Conservation (phyloP, 2,113 vertebrate species). For the Montifringilla adamsi region DNA sequence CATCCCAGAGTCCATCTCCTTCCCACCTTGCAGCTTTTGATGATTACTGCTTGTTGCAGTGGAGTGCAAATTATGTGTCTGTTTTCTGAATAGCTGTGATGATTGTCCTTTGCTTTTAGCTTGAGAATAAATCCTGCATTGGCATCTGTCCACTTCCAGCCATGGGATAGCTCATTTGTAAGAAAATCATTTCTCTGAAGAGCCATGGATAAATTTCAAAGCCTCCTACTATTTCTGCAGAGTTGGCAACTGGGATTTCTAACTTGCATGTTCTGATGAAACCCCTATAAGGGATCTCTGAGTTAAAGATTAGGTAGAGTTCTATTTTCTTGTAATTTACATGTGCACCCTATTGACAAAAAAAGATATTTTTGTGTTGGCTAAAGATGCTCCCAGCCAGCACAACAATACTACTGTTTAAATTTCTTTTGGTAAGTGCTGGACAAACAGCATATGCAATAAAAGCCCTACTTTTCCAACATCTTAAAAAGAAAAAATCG, state of each 20-base stretch:
- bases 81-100: not conserved
- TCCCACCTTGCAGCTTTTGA: not conserved
- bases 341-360: not conserved
- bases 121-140: not conserved
- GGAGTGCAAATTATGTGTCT: not conserved
- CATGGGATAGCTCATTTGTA: slow-evolving; percentile 36
- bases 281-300: not conserved
- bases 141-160: not conserved
- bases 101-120: not conserved
- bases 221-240: not conserved
- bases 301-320: not conserved
- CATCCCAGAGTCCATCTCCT: not conserved
- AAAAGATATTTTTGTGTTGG: not conserved
- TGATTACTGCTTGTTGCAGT: not conserved
- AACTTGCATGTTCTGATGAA: not conserved
- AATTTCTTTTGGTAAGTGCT: not conserved
- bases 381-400: not conserved
- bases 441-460: not conserved
- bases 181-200: not conserved
- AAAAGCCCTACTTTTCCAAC: not conserved
- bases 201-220: slow-evolving; percentile 60
- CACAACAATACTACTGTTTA: not conserved
- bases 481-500: not conserved
- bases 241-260: not conserved
- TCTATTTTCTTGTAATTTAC: not conserved